Evolutionary conservation across 1,140 invertebrate species (phyloP).

Genomic region (Doryteuthis pealeii): DNA sequence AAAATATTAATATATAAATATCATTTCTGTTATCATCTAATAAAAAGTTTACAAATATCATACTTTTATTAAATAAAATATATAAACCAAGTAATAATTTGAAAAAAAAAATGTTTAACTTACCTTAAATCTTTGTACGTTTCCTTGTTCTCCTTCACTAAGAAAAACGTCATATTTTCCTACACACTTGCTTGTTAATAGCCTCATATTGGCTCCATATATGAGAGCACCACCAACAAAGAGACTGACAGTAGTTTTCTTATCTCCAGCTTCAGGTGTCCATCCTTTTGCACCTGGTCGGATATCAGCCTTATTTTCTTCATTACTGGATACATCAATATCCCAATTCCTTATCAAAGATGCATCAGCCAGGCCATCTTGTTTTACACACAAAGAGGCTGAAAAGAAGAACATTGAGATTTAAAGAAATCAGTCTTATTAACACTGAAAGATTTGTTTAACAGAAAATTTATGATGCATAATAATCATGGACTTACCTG

Average conservation of each 20-base stretch:
- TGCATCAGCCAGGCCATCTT: background rate
- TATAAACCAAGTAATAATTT: too few relatives aligned
- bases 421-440: too few relatives aligned
- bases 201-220: background rate
- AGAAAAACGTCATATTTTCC: slow-evolving; percentile 3
- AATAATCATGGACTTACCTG: too few relatives aligned
- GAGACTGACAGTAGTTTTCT: background rate
- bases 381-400: background rate
- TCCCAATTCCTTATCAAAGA: background rate
- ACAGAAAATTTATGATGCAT: too few relatives aligned
- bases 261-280: background rate
- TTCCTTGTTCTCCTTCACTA: background rate
- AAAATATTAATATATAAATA: background rate
- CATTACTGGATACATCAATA: background rate
- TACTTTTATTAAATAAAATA: too few relatives aligned
- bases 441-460: too few relatives aligned
- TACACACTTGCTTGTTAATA: background rate
- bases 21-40: too few relatives aligned
- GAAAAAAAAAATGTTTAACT: too few relatives aligned
- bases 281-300: background rate
- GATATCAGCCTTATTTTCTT: background rate
- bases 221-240: slow-evolving; percentile 4
- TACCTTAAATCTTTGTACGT: background rate
- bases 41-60: too few relatives aligned
- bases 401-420: background rate